Conservation (phyloP, 2,888 invertebrate genomes). For the Synanthedon andrenaeformis region DNA sequence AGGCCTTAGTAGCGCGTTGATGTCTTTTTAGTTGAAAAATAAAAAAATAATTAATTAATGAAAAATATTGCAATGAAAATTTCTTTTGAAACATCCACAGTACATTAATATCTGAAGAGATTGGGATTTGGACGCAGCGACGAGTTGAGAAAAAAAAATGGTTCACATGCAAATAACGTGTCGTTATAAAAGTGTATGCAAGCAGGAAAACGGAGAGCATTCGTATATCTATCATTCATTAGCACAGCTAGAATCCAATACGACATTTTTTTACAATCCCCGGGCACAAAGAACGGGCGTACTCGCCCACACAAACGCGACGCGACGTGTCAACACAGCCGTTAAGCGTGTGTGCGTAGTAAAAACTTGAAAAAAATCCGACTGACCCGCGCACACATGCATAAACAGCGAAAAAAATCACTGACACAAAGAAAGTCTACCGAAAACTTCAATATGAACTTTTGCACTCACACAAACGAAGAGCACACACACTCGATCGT, state of each 20-base stretch:
- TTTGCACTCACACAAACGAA: conserved; percentile 40
- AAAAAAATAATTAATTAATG: neutral
- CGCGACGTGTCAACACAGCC: conserved; percentile 32
- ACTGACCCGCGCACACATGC: conserved; percentile 60
- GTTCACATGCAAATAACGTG: conserved; percentile 19
- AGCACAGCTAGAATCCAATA: conserved; percentile 68
- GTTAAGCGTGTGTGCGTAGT: conserved; percentile 32
- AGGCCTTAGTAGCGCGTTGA: neutral
- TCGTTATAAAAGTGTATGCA: conserved; percentile 20
- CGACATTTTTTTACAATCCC: conserved; percentile 69
- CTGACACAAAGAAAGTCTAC: conserved; percentile 69
- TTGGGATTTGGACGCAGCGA: neutral
- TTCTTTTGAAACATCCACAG: conserved; percentile 4
- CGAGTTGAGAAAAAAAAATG: conserved; percentile 11
- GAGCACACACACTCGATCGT: conserved; percentile 19
- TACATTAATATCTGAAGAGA: neutral
- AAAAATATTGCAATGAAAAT: conserved; percentile 6
- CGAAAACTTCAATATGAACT: conserved; percentile 67
- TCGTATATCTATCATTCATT: conserved; percentile 66
- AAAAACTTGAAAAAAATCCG: conserved; percentile 66
- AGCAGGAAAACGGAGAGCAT: conserved; percentile 12
- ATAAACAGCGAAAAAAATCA: conserved; percentile 62
- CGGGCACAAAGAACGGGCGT: conserved; percentile 64
- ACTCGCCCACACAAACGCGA: conserved; percentile 41
- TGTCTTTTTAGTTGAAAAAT: conserved; percentile 1